Evolutionary conservation across 2,797 vertebrate genomes (phyloP).

Genomic region (Cercopithecus petaurista): DNA sequence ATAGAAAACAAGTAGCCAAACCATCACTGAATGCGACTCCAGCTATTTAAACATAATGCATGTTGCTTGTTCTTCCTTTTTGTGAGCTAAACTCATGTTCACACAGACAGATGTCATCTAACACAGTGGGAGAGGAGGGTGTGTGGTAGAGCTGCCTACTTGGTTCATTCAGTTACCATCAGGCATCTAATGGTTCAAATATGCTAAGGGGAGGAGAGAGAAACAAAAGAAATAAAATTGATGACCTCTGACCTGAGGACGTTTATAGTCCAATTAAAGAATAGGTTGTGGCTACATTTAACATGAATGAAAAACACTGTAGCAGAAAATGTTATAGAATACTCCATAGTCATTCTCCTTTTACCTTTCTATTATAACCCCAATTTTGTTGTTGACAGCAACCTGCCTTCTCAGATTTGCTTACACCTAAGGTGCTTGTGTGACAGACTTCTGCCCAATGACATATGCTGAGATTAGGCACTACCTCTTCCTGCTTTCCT

Average conservation of each 20-base stretch:
- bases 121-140: not conserved
- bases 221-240: conserved; percentile 16
- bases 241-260: not conserved
- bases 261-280: not conserved
- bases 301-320: not conserved
- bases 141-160: not conserved
- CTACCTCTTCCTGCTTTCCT: not conserved
- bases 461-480: not conserved
- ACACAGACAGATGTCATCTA: not conserved
- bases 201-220: not conserved
- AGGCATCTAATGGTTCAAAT: not conserved
- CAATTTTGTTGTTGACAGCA: not conserved
- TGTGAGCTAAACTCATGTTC: not conserved
- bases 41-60: not conserved
- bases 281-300: not conserved
- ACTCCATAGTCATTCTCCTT: not conserved
- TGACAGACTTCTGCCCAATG: not conserved
- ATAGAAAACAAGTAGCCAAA: conserved; percentile 2
- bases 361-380: not conserved
- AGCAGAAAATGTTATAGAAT: conserved; percentile 16
- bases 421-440: not conserved
- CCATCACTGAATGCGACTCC: not conserved
- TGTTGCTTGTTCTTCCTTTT: not conserved
- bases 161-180: not conserved
- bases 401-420: not conserved